Base-by-base conservation (phyloP, 1,140 invertebrate species). In the Solenopsis fugax region DNA sequence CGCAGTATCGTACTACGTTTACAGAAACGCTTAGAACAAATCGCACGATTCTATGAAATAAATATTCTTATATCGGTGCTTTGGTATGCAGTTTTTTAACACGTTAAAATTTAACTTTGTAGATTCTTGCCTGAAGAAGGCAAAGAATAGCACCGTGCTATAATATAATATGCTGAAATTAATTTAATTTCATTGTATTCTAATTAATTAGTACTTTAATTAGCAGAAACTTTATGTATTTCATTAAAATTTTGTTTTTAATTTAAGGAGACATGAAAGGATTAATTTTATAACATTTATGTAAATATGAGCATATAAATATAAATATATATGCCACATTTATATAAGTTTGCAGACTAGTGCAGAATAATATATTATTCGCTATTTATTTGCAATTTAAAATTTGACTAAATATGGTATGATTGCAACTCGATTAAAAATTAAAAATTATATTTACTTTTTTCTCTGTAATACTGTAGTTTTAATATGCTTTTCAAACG, bases 401-500 rank as follows among this genome's bases (percentile, higher is more conserved):
- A 18, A 48, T 56, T 81, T 45, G 16, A 34, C 21, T 5, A 12
- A n/a, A 21, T 6, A 16, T 37, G 18, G 10, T 64, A 41, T 13
- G 6, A n/a, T 41, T 21, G 16, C 5, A 34, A 48, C 21, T 82
- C 45, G 24, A n/a, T n/a, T n/a, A n/a, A 48, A 41, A 71, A 71
- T 71, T 81, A 71, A 81, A 71, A 71, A 71, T 81, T 81, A n/a
- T 6, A 41, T 54, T 12, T 48, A 67, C 18, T 48, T 72, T 48
- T 48, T 3, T 72, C 24, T 73, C 13, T 13, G n/a, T 60, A 60
- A 60, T 60, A 48, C 18, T 18, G 18, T 24, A 82, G 4, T 72
- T 82, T 82, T 82, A 82, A 82, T 82, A 72, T 48, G n/a, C 18
- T 73, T 24, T 82, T 72, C 10, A 60, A 29, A 45, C 52, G 37